Evolutionary conservation across 2,797 vertebrate genomes (phyloP).

Genomic region (Gambusia yucatana): DNA sequence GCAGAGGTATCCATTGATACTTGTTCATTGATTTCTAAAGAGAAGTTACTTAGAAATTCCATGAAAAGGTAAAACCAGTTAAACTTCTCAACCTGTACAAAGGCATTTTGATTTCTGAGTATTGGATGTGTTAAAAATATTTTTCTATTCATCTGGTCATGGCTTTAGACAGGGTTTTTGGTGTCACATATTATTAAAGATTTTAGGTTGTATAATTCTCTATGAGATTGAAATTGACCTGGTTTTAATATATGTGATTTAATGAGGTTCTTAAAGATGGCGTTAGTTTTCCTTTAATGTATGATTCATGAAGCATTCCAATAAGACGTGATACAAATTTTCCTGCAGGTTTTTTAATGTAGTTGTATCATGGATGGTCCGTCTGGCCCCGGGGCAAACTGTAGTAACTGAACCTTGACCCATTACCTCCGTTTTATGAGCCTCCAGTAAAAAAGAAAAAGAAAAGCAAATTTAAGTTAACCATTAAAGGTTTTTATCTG

Average conservation of each 20-base stretch:
- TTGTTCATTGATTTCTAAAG: not conserved
- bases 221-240: not conserved
- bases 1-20: not conserved
- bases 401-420: conserved; percentile 30
- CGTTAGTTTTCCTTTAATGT: not conserved
- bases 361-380: not conserved
- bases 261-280: not conserved
- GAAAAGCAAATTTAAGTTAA: not conserved
- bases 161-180: not conserved
- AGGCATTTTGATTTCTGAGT: not conserved
- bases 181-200: not conserved
- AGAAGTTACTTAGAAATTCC: not conserved
- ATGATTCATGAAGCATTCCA: not conserved
- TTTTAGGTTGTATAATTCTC: not conserved
- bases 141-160: not conserved
- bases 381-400: not conserved
- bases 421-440: not conserved
- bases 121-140: not conserved
- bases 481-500: not conserved
- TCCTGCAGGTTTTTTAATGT: not conserved
- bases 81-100: not conserved
- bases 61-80: not conserved
- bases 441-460: not conserved
- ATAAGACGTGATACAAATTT: not conserved
- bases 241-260: not conserved